Percentiles rank a stretch among this genome's conserved stretches.
Conservation (phyloP, 2,888 invertebrate species). For the Agrochola lota region DNA sequence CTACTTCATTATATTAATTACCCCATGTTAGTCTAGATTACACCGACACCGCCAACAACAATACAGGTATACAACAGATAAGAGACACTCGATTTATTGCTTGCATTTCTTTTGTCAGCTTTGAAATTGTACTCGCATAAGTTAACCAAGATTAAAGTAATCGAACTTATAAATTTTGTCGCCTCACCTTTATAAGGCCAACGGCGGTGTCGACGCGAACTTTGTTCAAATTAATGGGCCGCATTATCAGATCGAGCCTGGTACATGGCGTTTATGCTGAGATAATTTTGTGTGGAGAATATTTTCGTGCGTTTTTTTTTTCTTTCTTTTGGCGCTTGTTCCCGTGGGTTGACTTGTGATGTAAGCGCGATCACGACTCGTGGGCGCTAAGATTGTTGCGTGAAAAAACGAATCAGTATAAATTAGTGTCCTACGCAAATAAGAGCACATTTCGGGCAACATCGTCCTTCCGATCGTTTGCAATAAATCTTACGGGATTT, state of each 20-base stretch:
- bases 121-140: slow-evolving; percentile 91
- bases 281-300: slow-evolving; percentile 87
- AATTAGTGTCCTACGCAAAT: slow-evolving; percentile 64
- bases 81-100: slow-evolving; percentile 87
- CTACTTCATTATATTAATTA: slow-evolving; percentile 90
- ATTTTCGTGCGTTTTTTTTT: slow-evolving; percentile 76
- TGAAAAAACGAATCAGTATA: slow-evolving; percentile 60
- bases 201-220: slow-evolving; percentile 89
- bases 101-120: slow-evolving; percentile 91
- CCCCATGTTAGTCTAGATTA: slow-evolving; percentile 86
- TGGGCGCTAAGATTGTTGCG: slow-evolving; percentile 72
- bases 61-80: slow-evolving; percentile 89
- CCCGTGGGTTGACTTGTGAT: slow-evolving; percentile 71
- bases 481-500: slow-evolving; percentile 27
- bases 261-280: slow-evolving; percentile 90
- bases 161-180: slow-evolving; percentile 91
- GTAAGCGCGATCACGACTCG: slow-evolving; percentile 67
- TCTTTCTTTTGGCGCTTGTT: slow-evolving; percentile 79
- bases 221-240: slow-evolving; percentile 90
- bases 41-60: slow-evolving; percentile 85
- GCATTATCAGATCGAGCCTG: slow-evolving; percentile 89
- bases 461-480: slow-evolving; percentile 6
- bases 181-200: slow-evolving; percentile 90
- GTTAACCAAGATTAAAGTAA: slow-evolving; percentile 91
- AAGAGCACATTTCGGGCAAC: slow-evolving; percentile 50